phyloP scores from a whole-genome alignment of 2,113 vertebrate species.

The Phasianus colchicus region DNA sequence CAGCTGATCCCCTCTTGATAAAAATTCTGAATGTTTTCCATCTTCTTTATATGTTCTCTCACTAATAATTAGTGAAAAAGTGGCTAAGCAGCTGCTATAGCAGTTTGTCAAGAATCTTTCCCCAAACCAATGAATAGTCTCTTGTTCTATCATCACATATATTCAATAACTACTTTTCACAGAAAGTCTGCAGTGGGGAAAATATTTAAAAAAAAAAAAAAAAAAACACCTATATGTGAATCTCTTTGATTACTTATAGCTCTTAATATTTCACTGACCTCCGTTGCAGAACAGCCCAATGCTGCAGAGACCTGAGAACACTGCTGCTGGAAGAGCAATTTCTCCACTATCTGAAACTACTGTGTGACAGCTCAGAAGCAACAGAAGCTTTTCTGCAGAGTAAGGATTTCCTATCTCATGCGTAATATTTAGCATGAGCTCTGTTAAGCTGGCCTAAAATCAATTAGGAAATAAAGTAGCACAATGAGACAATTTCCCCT shows the following conservation, averaged over 20 bases:
- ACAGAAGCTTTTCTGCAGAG: accelerated
- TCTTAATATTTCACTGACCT: background rate
- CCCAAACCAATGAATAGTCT: background rate
- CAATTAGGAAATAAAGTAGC: background rate
- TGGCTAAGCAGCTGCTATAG: background rate
- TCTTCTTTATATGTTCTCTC: background rate
- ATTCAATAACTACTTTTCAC: background rate
- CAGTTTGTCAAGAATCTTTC: background rate
- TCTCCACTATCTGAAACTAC: background rate
- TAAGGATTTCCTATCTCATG: background rate
- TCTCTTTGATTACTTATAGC: background rate
- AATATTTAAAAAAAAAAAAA: background rate
- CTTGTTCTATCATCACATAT: background rate
- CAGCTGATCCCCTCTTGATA: background rate
- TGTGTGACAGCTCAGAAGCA: accelerated
- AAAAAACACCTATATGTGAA: background rate
- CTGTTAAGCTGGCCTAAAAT: background rate
- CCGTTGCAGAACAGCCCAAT: background rate
- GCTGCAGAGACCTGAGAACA: accelerated
- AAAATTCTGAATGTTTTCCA: slow-evolving; percentile 16
- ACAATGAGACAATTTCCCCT: background rate
- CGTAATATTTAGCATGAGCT: background rate
- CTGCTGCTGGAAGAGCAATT: background rate
- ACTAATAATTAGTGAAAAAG: background rate
- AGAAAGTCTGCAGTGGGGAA: background rate